Conservation (phyloP, 2,888 invertebrate genomes). For the Epistrophe grossulariae region DNA sequence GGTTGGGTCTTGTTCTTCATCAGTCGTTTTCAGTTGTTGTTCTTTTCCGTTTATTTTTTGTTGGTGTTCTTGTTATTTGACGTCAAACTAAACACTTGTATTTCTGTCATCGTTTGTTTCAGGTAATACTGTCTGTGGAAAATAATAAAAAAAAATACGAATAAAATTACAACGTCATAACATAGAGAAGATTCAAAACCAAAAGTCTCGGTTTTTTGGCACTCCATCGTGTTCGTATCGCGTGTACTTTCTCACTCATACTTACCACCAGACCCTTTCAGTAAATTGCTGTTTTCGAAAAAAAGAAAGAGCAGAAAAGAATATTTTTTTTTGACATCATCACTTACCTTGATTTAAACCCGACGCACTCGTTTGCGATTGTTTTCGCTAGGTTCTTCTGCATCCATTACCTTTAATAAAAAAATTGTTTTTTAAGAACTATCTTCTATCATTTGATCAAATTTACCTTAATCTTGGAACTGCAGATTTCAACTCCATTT, state of each 20-base stretch:
- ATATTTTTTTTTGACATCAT: not conserved
- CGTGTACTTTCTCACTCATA: constrained; percentile 46
- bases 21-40: constrained; percentile 46
- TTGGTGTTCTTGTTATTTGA: constrained; percentile 62
- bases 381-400: constrained; percentile 88
- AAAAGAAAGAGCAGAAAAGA: not conserved
- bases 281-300: not conserved
- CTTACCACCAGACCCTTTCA: constrained; percentile 44
- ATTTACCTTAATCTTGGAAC: constrained; percentile 87
- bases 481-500: constrained; percentile 95
- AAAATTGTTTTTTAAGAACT: constrained; percentile 9
- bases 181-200: constrained; percentile 2
- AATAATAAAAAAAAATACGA: constrained; percentile 49
- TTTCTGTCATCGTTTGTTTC: constrained; percentile 63
- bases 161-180: constrained; percentile 52
- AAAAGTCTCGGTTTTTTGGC: constrained; percentile 22
- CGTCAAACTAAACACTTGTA: constrained; percentile 54
- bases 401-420: constrained; percentile 90
- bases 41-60: constrained; percentile 28
- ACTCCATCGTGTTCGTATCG: not conserved
- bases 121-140: constrained; percentile 69
- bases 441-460: not conserved
- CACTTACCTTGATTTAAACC: constrained; percentile 80
- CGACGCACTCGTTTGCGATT: constrained; percentile 82
- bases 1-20: constrained; percentile 51